A percentile compares a stretch with the other conserved stretches of the same genome.
These are phyloP conservation scores for Miltochrista miniata DNA, from an alignment of 2,888 invertebrate genomes.

Conservation along the genomic window DNA sequence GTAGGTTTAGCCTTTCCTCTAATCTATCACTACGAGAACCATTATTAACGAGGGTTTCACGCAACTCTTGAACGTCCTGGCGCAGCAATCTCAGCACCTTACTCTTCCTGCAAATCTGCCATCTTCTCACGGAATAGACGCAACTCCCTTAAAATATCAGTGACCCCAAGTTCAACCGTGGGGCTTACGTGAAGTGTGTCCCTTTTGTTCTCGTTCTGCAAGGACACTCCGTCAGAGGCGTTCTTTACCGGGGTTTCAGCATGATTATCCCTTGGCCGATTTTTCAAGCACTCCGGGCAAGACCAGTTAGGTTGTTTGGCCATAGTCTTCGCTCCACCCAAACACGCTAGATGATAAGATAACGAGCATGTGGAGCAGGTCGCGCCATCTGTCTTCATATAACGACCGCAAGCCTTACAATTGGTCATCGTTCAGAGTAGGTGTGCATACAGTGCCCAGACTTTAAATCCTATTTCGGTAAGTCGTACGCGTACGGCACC, in stretches of 20 bases:
- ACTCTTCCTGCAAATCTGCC: neutral
- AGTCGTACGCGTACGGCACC: no score
- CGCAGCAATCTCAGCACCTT: neutral
- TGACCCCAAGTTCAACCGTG: neutral
- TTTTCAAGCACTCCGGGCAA: neutral
- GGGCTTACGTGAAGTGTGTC: neutral
- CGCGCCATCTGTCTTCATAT: neutral
- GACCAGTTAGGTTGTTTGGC: neutral
- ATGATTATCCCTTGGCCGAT: neutral
- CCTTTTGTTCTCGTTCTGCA: neutral
- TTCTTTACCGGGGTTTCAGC: neutral
- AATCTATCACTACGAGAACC: neutral
- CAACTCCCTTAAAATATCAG: neutral
- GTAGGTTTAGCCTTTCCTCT: neutral
- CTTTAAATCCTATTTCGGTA: no score
- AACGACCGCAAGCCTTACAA: neutral
- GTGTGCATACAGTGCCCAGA: no score
- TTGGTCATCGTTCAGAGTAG: no score
- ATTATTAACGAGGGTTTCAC: neutral
- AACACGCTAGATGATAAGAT: neutral
- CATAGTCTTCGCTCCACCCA: neutral
- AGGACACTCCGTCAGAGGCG: neutral
- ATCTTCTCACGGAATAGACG: neutral
- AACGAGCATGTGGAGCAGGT: neutral
- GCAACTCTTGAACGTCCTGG: neutral